These are phyloP conservation scores for Thermophis baileyi DNA, from an alignment of 2,113 vertebrate species.

Conservation along the genomic window DNA sequence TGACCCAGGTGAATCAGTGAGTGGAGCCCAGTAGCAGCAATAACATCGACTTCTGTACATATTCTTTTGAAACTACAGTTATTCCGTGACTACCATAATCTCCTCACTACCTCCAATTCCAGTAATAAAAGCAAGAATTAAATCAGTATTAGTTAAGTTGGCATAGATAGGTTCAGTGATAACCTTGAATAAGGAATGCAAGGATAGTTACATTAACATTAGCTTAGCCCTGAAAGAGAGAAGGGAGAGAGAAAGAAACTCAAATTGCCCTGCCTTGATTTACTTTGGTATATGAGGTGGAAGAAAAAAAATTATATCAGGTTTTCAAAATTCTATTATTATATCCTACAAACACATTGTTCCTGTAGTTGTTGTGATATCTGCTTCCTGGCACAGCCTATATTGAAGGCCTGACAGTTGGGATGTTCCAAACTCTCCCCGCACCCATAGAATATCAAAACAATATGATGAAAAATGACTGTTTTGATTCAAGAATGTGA, in stretches of 20 bases:
- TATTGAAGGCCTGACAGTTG: neutral
- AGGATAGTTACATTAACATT: neutral
- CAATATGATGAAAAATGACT: neutral
- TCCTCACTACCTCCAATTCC: neutral
- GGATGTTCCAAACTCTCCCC: neutral
- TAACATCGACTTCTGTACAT: neutral
- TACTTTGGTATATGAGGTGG: neutral
- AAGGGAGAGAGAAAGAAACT: neutral
- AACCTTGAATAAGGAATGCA: neutral
- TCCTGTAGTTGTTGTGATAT: neutral
- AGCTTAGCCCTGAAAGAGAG: neutral
- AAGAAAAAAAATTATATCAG: neutral
- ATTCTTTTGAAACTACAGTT: neutral
- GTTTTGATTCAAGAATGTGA: neutral
- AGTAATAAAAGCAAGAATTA: neutral
- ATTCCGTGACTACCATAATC: neutral
- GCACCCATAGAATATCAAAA: neutral
- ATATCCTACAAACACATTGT: neutral
- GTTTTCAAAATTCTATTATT: neutral
- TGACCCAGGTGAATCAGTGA: neutral
- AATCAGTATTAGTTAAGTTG: neutral
- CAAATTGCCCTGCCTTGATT: neutral
- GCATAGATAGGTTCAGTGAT: neutral
- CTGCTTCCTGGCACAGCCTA: neutral
- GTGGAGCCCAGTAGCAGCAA: neutral